Base-by-base conservation (phyloP, 2,888 invertebrate genomes). In the Antitype chi region DNA sequence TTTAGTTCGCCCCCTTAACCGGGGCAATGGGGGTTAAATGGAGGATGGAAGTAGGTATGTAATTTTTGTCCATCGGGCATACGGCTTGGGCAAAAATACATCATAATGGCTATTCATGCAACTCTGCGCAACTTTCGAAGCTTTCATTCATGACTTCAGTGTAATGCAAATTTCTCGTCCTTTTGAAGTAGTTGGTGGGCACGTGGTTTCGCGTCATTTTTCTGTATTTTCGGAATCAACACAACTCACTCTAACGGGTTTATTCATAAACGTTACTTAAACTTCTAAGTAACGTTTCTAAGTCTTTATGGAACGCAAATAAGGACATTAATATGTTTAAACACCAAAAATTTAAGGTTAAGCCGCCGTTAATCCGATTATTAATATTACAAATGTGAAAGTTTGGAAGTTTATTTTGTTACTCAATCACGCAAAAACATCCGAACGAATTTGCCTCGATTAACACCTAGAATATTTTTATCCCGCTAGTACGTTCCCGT, bases 91-190 rank as follows among this genome's bases (percentile, higher is more conserved):
- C 20, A 1, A 49, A n/a, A 20, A 28, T 38, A 28, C 20, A 63
- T 53, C 11, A 17, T 38, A 23, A 6, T 55, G n/a, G 20, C 15
- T 52, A 52, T 63, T 49, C 62, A 23, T 55, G 28, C 8, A 55
- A 17, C 15, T n/a, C 28, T 11, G 23, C 11, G 25, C 53, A 73
- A 66, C 59, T 78, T 73, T 73, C 64, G 23, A 60, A 80, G 78
- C 59, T 80, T 53, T 80, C 43, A 17, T 80, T 64, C 17, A 62
- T 68, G 32, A 78, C 52, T 52, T 23, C 9, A 25, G 25, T 13
- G 43, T 32, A 47, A 80, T 47, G 25, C 15, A 32, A 25, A 59
- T 80, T 49, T 59, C 52, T 52, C 59, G 5, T 25, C 0, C 47
- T 59, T 68, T 47, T n/a, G 0, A 52, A 43, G 13, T n/a, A 57